phyloP scores from a whole-genome alignment of 2,888 invertebrate species.

The Aethes cnicana region DNA sequence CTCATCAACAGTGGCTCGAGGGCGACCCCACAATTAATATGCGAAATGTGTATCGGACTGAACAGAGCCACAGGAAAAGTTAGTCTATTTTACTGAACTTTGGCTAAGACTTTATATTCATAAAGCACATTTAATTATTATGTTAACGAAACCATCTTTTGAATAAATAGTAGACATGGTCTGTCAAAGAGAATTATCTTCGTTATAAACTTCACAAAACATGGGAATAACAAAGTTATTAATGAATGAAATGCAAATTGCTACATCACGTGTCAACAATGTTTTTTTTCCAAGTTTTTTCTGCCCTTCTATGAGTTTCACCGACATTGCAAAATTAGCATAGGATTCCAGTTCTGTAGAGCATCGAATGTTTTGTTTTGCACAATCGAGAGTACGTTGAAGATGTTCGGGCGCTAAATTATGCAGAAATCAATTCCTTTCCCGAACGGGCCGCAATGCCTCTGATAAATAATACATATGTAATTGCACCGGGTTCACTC shows the following conservation, averaged over 20 bases:
- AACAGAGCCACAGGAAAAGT: slow-evolving; percentile 67
- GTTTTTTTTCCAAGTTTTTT: not conserved
- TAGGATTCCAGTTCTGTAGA: slow-evolving; percentile 28
- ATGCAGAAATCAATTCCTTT: slow-evolving; percentile 82
- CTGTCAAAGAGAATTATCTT: slow-evolving; percentile 75
- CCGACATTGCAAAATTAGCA: too few species aligned
- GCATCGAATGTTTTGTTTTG: slow-evolving; percentile 77
- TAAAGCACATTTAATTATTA: slow-evolving; percentile 80
- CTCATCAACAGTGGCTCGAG: too few species aligned
- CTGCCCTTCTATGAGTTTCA: too few species aligned
- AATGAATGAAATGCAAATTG: slow-evolving; percentile 25
- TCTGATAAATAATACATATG: slow-evolving; percentile 77
- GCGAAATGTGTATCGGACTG: slow-evolving; percentile 72
- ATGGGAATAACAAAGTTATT: slow-evolving; percentile 21
- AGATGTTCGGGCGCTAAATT: slow-evolving; percentile 78
- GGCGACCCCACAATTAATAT: slow-evolving; percentile 61
- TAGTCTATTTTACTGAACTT: slow-evolving; percentile 71
- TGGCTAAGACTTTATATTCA: slow-evolving; percentile 77
- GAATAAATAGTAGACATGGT: slow-evolving; percentile 76
- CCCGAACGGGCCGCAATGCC: slow-evolving; percentile 60
- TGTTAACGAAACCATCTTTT: slow-evolving; percentile 79
- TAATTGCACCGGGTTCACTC: slow-evolving; percentile 68
- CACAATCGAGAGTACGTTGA: slow-evolving; percentile 65
- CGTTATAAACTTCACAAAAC: slow-evolving; percentile 48
- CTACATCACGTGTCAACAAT: slow-evolving; percentile 1